A percentile compares a stretch with the other conserved stretches of the same genome.
Conservation (phyloP, 2,797 vertebrate species). For the Miichthys miiuy region DNA sequence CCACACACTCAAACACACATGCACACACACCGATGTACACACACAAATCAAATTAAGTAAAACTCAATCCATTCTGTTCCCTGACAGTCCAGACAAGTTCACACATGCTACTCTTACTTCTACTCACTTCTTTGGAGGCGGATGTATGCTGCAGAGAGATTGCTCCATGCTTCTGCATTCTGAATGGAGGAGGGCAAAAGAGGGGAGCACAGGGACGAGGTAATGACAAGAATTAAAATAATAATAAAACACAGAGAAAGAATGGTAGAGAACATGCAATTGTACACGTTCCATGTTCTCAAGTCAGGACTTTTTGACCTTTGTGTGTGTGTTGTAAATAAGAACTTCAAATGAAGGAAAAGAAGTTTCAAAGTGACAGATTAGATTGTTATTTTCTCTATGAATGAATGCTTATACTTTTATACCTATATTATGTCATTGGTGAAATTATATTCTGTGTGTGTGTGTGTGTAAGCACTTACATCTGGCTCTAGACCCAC, state of each 20-base stretch:
- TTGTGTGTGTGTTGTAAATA: background rate
- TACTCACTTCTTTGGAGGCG: conserved; percentile 94
- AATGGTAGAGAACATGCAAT: background rate
- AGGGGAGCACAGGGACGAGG: rapidly evolving
- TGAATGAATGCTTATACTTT: conserved; percentile 21
- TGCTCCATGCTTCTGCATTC: conserved; percentile 99
- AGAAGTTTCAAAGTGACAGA: conserved; percentile 10
- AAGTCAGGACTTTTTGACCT: background rate
- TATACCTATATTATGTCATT: conserved; percentile 1
- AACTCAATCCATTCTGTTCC: background rate
- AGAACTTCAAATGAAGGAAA: background rate
- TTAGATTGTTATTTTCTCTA: conserved; percentile 13
- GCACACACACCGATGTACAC: background rate
- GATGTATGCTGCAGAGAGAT: conserved; percentile 96
- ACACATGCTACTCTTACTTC: background rate
- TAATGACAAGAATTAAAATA: background rate
- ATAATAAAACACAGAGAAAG: background rate
- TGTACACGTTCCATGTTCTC: background rate
- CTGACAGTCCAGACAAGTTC: background rate
- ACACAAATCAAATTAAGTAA: background rate
- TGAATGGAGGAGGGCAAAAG: conserved; percentile 72
- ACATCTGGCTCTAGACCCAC: conserved; percentile 96
- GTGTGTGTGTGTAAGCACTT: conserved; percentile 75
- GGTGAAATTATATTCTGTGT: background rate
- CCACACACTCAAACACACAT: background rate